Evolutionary conservation across 2,888 invertebrate genomes (phyloP), one percentile per base, ranked within the genome.

Genomic region (Pecten maximus): DNA sequence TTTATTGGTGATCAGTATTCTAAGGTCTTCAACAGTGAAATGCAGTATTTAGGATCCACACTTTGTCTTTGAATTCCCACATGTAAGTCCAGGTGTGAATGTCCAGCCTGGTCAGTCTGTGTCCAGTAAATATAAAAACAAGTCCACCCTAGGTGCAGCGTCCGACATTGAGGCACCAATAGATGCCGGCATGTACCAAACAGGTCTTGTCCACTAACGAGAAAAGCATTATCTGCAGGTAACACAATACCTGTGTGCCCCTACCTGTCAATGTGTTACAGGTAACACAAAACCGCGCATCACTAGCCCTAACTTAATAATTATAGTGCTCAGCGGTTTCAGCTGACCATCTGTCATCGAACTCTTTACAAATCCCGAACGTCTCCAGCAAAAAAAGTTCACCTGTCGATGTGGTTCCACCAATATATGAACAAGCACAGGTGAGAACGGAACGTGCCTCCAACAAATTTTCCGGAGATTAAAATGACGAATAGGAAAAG

Each of bases 261-360:
- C 28, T 74, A 35, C 74, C 16, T 35, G 74, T 74, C 54, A 54
- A 0, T 54, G 54, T 6, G 19, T 19, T 23, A 74, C 74, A 74
- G 74, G 74, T 74, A 74, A 74, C 74, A 74, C 74, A 35, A 74
- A 74, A 74, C 74, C 12, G 10, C 23, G 35, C 74, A 74, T 74
- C 74, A 74, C 74, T 74, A 74, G 23, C 35, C 74, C 74, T 74
- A 74, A 74, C 74, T 74, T 2, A 35, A 35, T 74, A 74, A 74
- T 74, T 74, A 74, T 35, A 74, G 74, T 23, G 6, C 35, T 28
- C 1, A 6, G 8, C 74, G 74, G 74, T 35, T 23, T 1, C 4
- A 74, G 74, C 74, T 74, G 74, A 74, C 74, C 74, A 74, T 74
- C 74, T 74, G 74, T 74, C 74, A 74, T 74, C 74, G 35, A 74